Conservation (phyloP, 2,113 vertebrate species). For the Lophotis ruficrista region DNA sequence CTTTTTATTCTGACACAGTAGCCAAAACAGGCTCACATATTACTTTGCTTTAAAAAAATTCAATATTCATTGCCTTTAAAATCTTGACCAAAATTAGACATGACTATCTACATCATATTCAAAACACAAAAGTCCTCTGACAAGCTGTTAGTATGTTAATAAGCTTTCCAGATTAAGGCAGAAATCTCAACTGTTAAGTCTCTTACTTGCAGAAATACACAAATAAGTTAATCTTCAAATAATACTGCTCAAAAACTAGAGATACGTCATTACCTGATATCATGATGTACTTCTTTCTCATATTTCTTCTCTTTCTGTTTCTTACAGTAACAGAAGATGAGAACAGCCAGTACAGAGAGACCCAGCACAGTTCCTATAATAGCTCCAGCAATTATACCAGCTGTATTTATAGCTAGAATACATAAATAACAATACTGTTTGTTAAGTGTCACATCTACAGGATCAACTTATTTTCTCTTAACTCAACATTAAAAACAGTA, state of each 20-base stretch:
- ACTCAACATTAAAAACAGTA: not conserved
- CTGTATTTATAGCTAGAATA: constrained; percentile 86
- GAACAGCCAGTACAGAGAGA: constrained; percentile 80
- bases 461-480: not conserved
- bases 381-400: constrained; percentile 83
- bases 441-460: not conserved
- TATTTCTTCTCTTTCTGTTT: constrained; percentile 91
- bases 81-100: not conserved
- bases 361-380: constrained; percentile 85
- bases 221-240: constrained; percentile 30
- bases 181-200: not conserved
- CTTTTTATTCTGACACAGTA: not conserved
- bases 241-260: not conserved
- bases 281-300: constrained; percentile 95
- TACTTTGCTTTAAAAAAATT: not conserved
- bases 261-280: constrained; percentile 85
- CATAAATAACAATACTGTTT: constrained; percentile 5
- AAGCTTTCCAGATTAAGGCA: constrained; percentile 9
- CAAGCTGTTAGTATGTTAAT: not conserved
- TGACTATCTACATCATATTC: not conserved
- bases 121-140: not conserved
- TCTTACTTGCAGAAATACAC: not conserved
- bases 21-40: not conserved
- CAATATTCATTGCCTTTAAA: not conserved
- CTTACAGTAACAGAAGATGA: constrained; percentile 88